Evolutionary conservation across 2,888 invertebrate species (phyloP).

Genomic region (Stenolophus ochropezus): DNA sequence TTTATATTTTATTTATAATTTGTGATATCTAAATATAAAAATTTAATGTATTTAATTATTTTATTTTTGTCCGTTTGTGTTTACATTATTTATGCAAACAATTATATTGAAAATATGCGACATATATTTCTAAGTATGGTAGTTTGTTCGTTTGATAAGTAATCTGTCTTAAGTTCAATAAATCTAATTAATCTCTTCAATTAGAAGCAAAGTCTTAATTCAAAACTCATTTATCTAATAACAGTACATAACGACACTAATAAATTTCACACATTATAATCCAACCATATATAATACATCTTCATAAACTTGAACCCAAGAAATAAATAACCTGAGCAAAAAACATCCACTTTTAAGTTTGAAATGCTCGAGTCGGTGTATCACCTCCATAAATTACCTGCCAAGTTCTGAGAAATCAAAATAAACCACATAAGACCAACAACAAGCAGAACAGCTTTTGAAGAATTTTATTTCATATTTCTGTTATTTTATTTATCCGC

Average conservation of each 20-base stretch:
- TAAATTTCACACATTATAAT: constrained; percentile 51
- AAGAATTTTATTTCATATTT: constrained; percentile 43
- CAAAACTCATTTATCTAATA: constrained; percentile 40
- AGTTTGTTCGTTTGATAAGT: neutral
- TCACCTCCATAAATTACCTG: constrained; percentile 51
- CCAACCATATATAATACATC: constrained; percentile 30
- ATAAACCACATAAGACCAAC: constrained; percentile 16
- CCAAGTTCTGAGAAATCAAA: constrained; percentile 39
- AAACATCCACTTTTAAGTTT: constrained; percentile 24
- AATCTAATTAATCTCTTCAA: constrained; percentile 43
- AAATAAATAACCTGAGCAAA: constrained; percentile 32
- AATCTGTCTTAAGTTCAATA: constrained; percentile 27
- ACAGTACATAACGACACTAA: constrained; percentile 42
- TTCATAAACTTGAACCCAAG: constrained; percentile 36
- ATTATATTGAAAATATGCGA: constrained; percentile 3
- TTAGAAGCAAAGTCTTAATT: constrained; percentile 33
- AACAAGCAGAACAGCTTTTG: constrained; percentile 28
- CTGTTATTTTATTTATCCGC: constrained; percentile 49
- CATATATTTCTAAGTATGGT: neutral
- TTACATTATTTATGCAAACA: no score
- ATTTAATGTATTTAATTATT: no score
- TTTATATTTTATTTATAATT: no score
- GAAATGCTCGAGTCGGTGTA: constrained; percentile 44
- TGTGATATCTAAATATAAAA: no score
- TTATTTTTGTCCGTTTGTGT: no score